A percentile compares a stretch with the other conserved stretches of the same genome.
phyloP scores from a whole-genome alignment of 2,797 vertebrate species.

The Thamnophis elegans region DNA sequence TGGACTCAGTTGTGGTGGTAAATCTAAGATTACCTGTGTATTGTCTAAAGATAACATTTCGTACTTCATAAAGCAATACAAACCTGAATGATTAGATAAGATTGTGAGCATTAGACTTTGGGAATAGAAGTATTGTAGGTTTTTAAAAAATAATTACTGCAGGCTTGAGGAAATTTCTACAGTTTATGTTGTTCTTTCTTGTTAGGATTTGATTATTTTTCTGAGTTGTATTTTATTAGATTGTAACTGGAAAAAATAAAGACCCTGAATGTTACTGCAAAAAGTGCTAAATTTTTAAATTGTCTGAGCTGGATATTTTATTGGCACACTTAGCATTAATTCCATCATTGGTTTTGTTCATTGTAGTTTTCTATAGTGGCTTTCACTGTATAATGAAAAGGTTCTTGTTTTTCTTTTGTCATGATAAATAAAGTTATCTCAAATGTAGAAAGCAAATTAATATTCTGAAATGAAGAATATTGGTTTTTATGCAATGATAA shows the following conservation, averaged over 20 bases:
- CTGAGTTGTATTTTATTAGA: not conserved
- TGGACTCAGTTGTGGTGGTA: not conserved
- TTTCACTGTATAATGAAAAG: not conserved
- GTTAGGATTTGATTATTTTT: not conserved
- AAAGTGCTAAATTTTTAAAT: not conserved
- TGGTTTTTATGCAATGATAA: not conserved
- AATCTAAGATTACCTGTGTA: not conserved
- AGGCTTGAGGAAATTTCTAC: not conserved
- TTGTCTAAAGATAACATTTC: constrained; percentile 31
- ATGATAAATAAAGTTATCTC: not conserved
- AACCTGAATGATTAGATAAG: constrained; percentile 26
- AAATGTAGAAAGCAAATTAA: not conserved
- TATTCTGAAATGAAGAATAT: not conserved
- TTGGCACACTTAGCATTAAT: not conserved
- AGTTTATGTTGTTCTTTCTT: not conserved
- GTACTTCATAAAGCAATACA: constrained; percentile 33
- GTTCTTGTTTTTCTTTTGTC: not conserved
- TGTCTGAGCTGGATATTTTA: not conserved
- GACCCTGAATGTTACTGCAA: not conserved
- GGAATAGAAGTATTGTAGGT: constrained; percentile 35
- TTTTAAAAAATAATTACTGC: not conserved
- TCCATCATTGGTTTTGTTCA: not conserved
- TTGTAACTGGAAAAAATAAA: not conserved
- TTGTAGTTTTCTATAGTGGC: not conserved
- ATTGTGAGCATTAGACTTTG: constrained; percentile 36